phyloP scores from a whole-genome alignment of 2,797 vertebrate species.

The Tragelaphus oryx region DNA sequence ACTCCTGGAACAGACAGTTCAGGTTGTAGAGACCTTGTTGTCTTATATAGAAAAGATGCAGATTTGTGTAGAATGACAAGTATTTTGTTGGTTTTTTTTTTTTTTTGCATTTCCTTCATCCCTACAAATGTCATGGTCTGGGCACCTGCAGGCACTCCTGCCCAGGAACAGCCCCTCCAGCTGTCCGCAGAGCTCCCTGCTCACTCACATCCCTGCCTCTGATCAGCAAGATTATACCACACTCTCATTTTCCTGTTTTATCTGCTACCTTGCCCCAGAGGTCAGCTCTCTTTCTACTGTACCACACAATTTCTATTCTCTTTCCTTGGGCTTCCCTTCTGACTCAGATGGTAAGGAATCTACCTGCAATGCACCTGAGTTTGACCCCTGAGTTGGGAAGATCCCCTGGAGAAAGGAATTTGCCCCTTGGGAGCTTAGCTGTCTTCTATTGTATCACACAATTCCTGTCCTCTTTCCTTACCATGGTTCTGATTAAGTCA shows the following conservation, averaged over 20 bases:
- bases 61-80: neutral
- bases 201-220: rapidly evolving
- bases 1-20: neutral
- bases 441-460: neutral
- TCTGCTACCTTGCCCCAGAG: neutral
- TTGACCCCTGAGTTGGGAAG: neutral
- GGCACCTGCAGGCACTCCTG: neutral
- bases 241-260: rapidly evolving
- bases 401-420: neutral
- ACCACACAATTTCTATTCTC: neutral
- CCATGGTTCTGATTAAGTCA: neutral
- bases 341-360: neutral
- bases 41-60: neutral
- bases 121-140: too few relatives aligned
- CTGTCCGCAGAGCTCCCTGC: neutral
- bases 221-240: too few relatives aligned
- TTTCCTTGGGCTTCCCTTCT: neutral
- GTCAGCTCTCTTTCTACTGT: neutral
- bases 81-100: neutral
- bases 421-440: too few relatives aligned
- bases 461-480: neutral
- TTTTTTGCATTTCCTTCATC: neutral
- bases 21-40: too few relatives aligned
- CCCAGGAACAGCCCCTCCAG: neutral
- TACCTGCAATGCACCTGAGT: neutral